Percentiles rank a stretch among this genome's conserved stretches.
Conservation (phyloP, 2,888 invertebrate genomes). For the Dynastes hyllus region DNA sequence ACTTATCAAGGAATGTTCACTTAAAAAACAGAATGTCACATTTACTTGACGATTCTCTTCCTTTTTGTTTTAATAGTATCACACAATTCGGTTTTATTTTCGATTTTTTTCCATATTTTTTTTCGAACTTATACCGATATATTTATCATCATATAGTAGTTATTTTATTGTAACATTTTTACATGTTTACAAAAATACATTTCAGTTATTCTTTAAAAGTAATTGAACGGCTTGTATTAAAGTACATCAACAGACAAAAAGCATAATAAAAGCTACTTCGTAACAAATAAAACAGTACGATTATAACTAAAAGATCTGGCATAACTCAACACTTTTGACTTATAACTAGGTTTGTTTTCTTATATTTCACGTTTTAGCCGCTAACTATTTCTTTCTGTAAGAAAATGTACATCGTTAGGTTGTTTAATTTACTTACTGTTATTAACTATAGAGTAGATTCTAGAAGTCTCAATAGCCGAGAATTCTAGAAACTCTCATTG, state of each 20-base stretch:
- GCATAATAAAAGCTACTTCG: constrained; percentile 42
- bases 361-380: constrained; percentile 25
- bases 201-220: constrained; percentile 40
- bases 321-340: constrained; percentile 40
- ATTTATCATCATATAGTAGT: constrained; percentile 38
- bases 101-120: constrained; percentile 10
- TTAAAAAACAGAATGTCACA: constrained; percentile 26
- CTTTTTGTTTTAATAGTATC: constrained; percentile 47
- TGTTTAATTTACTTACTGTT: constrained; percentile 30
- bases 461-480: constrained; percentile 14
- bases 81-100: constrained; percentile 42
- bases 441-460: constrained; percentile 17
- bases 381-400: constrained; percentile 43
- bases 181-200: constrained; percentile 51
- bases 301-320: constrained; percentile 7
- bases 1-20: constrained; percentile 30
- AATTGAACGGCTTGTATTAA: constrained; percentile 44
- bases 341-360: constrained; percentile 32
- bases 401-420: constrained; percentile 44
- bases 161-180: constrained; percentile 44
- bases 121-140: constrained; percentile 29
- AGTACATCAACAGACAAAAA: constrained; percentile 45
- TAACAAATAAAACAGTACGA: constrained; percentile 38
- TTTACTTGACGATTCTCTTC: constrained; percentile 21
- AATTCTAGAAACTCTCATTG: constrained; percentile 7